phyloP scores from a whole-genome alignment of 2,888 invertebrate genomes.

The Ichneumoninae sp. region DNA sequence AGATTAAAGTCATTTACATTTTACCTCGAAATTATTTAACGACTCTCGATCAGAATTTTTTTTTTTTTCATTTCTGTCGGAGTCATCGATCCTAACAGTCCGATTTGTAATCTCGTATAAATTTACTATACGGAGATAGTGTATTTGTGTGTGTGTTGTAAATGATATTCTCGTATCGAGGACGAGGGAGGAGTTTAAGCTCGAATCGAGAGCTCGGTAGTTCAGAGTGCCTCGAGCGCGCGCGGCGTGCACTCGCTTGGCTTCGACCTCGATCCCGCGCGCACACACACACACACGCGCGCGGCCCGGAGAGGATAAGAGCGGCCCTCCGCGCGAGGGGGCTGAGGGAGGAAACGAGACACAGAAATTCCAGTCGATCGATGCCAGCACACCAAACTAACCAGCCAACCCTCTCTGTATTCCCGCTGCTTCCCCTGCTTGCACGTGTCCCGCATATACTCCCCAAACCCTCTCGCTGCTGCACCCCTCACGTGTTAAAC shows the following conservation, averaged over 20 bases:
- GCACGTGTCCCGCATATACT: conserved; percentile 46
- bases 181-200: conserved; percentile 56
- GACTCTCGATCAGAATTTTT: not conserved
- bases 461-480: not conserved
- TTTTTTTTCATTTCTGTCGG: not conserved
- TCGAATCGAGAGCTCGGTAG: conserved; percentile 42
- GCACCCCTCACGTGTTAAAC: conserved; percentile 16
- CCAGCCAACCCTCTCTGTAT: conserved; percentile 29
- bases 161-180: conserved; percentile 55
- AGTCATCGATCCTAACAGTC: not conserved
- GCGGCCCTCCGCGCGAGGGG: conserved; percentile 16
- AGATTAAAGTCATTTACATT: not conserved
- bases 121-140: not conserved
- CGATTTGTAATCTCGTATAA: not conserved
- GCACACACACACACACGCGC: not conserved
- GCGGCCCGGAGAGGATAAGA: conserved; percentile 48
- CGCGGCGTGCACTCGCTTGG: conserved; percentile 60
- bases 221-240: conserved; percentile 43
- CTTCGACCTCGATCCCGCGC: conserved; percentile 64
- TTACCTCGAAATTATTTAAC: not conserved
- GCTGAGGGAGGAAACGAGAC: conserved; percentile 48
- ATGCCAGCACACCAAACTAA: conserved; percentile 25
- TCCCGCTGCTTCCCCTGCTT: conserved; percentile 19
- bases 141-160: conserved; percentile 2
- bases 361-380: conserved; percentile 56